Percentiles rank a stretch among this genome's conserved stretches.
phyloP scores from a whole-genome alignment of 2,113 vertebrate species.

The Copsychus sechellarum region DNA sequence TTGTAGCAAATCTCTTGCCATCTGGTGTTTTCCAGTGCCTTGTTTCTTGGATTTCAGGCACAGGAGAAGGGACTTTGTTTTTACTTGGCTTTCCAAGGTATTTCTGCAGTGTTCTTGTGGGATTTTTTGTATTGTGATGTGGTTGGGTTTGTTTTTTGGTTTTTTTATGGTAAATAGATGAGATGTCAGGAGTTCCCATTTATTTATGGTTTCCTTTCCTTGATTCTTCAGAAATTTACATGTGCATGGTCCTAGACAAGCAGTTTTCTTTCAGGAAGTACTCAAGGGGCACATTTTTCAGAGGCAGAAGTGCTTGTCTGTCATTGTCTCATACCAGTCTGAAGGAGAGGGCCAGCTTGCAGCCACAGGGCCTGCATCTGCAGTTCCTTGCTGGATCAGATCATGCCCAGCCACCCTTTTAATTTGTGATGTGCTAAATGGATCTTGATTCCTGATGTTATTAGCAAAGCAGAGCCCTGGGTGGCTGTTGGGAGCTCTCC shows the following conservation, averaged over 20 bases:
- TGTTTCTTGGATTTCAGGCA: neutral
- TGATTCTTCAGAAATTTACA: neutral
- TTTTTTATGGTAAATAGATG: neutral
- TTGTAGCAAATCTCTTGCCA: neutral
- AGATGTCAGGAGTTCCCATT: neutral
- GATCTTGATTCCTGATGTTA: neutral
- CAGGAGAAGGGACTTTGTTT: fast-evolving
- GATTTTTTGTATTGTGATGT: neutral
- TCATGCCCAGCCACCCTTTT: neutral
- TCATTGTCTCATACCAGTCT: fast-evolving
- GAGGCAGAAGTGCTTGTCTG: neutral
- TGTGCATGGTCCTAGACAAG: neutral
- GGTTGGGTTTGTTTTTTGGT: too few species aligned
- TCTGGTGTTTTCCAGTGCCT: neutral
- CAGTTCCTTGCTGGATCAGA: neutral
- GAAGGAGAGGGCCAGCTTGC: neutral
- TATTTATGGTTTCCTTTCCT: neutral
- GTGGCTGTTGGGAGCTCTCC: neutral
- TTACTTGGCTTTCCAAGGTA: neutral
- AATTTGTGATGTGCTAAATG: neutral
- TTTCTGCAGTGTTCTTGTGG: neutral
- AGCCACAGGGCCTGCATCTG: neutral
- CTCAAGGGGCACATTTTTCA: neutral
- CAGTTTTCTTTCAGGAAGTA: neutral
- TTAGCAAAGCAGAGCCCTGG: neutral